Percentiles rank a stretch among this genome's conserved stretches.
Evolutionary conservation across 23 tunicate species (phyloP).

Genomic region (Ascidia mentula): DNA sequence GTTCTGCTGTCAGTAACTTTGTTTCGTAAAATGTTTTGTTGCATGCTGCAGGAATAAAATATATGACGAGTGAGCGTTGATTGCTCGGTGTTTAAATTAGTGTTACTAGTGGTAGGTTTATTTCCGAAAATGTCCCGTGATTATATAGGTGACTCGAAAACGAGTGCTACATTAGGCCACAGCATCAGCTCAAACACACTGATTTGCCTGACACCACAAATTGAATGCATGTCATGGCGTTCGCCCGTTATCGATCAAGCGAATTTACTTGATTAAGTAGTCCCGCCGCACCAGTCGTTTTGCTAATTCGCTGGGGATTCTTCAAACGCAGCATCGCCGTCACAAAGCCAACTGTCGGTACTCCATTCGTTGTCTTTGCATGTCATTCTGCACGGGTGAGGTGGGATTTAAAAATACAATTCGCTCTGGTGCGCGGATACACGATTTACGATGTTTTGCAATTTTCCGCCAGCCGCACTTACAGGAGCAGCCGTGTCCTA

Average conservation of each 20-base stretch:
- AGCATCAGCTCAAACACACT: background rate
- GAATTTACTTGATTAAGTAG: constrained; percentile 6
- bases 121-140: too few relatives aligned
- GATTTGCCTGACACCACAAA: background rate
- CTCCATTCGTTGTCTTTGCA: background rate
- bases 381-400: background rate
- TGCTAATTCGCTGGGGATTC: background rate
- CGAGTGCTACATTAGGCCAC: too few relatives aligned
- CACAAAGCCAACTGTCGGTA: background rate
- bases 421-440: too few relatives aligned
- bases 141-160: too few relatives aligned
- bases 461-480: constrained; percentile 39
- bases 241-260: background rate
- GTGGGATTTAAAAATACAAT: background rate
- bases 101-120: too few relatives aligned
- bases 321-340: background rate
- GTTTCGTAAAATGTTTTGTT: too few relatives aligned
- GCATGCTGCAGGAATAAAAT: too few relatives aligned
- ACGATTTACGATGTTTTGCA: too few relatives aligned
- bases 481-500: constrained; percentile 86
- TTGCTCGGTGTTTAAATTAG: too few relatives aligned
- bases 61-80: too few relatives aligned
- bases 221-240: background rate
- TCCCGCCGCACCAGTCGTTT: background rate
- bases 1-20: too few relatives aligned